Conservation (phyloP, 2,797 vertebrate genomes). For the Gallirallus australis region DNA sequence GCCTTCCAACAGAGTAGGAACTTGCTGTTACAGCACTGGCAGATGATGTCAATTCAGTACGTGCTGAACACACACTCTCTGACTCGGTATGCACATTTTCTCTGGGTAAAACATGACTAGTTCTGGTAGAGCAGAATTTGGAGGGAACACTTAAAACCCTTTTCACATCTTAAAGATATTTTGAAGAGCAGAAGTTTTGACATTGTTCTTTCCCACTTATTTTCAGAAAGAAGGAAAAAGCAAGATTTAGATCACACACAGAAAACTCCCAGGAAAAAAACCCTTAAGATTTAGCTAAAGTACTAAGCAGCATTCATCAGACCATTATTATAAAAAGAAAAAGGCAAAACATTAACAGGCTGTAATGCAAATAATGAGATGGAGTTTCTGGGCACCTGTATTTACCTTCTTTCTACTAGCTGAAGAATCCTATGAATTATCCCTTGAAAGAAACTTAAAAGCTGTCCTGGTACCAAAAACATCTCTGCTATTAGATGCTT, state of each 20-base stretch:
- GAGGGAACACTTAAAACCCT: background rate
- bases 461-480: background rate
- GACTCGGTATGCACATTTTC: background rate
- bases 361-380: background rate
- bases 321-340: background rate
- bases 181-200: background rate
- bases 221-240: background rate
- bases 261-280: accelerated
- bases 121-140: background rate
- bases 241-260: background rate
- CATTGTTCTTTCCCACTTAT: background rate
- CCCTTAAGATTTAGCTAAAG: background rate
- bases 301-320: background rate
- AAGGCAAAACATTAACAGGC: background rate
- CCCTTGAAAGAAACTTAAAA: background rate
- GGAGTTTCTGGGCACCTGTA: background rate
- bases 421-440: background rate
- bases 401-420: background rate
- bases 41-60: background rate
- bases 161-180: background rate
- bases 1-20: background rate
- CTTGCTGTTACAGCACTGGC: background rate
- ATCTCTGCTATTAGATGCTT: background rate
- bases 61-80: background rate
- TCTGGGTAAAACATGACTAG: background rate